Conservation (phyloP, 2,888 invertebrate species). For the Machimus atricapillus region DNA sequence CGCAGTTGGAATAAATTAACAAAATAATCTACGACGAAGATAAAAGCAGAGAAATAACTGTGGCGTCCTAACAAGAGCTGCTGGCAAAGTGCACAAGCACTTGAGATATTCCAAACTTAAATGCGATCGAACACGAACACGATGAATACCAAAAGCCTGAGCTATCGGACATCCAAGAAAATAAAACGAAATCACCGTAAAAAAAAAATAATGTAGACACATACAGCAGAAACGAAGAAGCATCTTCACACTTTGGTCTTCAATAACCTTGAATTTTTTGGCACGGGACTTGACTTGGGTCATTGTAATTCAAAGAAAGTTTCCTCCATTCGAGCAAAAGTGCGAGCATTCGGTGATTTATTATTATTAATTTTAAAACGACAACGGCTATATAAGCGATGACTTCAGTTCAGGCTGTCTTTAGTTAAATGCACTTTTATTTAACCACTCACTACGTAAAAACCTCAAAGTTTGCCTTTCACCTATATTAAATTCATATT, state of each 20-base stretch:
- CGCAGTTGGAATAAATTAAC: background rate
- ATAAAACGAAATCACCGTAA: background rate
- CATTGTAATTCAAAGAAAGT: conserved; percentile 14
- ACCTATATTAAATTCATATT: background rate
- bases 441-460: background rate
- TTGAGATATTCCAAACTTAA: background rate
- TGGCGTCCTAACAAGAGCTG: background rate
- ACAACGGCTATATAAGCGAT: background rate
- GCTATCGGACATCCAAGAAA: background rate
- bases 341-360: background rate
- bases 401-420: background rate
- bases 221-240: background rate
- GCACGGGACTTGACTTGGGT: background rate
- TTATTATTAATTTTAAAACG: background rate
- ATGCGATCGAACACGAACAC: background rate
- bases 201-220: background rate
- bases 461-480: background rate
- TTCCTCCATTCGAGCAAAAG: background rate
- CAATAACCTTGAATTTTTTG: conserved; percentile 12
- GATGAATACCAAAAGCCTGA: background rate
- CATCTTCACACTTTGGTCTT: background rate
- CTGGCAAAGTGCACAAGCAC: background rate
- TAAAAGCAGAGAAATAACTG: background rate
- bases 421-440: background rate
- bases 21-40: background rate